These are phyloP conservation scores for Bruchidius siliquastri DNA, from an alignment of 2,888 invertebrate species.

Conservation along the genomic window DNA sequence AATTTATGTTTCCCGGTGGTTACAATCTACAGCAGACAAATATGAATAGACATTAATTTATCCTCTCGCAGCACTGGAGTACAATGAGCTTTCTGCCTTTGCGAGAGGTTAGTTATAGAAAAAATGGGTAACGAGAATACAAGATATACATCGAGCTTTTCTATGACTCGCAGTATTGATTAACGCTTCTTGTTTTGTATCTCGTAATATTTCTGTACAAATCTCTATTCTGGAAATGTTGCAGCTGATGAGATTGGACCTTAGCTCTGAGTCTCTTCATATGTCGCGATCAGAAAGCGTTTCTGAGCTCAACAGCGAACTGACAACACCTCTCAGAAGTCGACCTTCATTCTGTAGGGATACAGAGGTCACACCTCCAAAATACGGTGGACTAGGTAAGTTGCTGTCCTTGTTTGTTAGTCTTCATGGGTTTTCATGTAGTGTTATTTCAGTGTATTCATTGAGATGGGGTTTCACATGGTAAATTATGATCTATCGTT, in stretches of 20 bases:
- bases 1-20: too few relatives aligned
- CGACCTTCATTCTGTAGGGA: conserved; percentile 45
- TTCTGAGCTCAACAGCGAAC: conserved; percentile 71
- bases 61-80: too few relatives aligned
- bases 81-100: too few relatives aligned
- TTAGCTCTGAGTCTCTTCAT: conserved; percentile 73
- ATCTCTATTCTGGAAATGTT: conserved; percentile 11
- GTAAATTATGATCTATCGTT: not conserved
- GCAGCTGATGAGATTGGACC: conserved; percentile 77
- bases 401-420: conserved; percentile 15
- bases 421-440: not conserved
- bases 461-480: not conserved
- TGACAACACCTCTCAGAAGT: conserved; percentile 36
- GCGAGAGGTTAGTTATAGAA: too few relatives aligned
- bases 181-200: too few relatives aligned
- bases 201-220: not conserved
- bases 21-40: too few relatives aligned
- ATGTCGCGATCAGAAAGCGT: conserved; percentile 80
- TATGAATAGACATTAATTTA: too few relatives aligned
- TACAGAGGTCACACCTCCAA: conserved; percentile 62
- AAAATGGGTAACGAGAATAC: too few relatives aligned
- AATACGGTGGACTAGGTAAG: conserved; percentile 80
- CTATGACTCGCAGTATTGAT: too few relatives aligned
- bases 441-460: not conserved
- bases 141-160: too few relatives aligned